A percentile compares a stretch with the other conserved stretches of the same genome.
Conservation (phyloP, 2,113 vertebrate species). For the Chamaetylas fuelleborni region DNA sequence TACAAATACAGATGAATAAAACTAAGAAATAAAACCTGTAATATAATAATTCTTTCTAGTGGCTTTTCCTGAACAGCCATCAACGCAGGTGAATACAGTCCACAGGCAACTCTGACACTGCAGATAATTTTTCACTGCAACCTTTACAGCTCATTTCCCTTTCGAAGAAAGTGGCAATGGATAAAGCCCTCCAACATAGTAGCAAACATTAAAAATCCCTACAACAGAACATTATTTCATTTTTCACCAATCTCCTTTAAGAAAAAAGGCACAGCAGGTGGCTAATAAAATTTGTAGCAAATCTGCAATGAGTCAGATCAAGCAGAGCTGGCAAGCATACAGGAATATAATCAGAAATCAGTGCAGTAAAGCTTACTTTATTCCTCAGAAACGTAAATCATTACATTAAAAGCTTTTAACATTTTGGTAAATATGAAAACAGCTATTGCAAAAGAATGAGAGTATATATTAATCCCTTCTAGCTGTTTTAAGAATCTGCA, state of each 20-base stretch:
- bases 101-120: neutral
- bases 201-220: neutral
- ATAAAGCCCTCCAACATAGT: neutral
- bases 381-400: constrained; percentile 8
- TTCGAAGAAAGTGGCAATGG: neutral
- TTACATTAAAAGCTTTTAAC: constrained; percentile 7
- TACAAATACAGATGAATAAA: neutral
- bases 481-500: neutral
- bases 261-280: constrained; percentile 21
- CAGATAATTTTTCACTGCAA: accelerated
- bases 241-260: neutral
- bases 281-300: neutral
- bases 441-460: neutral
- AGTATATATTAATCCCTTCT: neutral
- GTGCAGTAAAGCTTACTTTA: constrained; percentile 2
- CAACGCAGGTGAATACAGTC: neutral
- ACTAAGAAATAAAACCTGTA: neutral
- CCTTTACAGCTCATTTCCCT: neutral
- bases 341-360: constrained; percentile 29
- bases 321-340: neutral
- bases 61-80: neutral
- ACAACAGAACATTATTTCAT: neutral
- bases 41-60: neutral
- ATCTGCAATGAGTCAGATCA: neutral
- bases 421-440: neutral